Evolutionary conservation across 2,113 vertebrate genomes (phyloP).

Genomic region (Eidolon helvum): DNA sequence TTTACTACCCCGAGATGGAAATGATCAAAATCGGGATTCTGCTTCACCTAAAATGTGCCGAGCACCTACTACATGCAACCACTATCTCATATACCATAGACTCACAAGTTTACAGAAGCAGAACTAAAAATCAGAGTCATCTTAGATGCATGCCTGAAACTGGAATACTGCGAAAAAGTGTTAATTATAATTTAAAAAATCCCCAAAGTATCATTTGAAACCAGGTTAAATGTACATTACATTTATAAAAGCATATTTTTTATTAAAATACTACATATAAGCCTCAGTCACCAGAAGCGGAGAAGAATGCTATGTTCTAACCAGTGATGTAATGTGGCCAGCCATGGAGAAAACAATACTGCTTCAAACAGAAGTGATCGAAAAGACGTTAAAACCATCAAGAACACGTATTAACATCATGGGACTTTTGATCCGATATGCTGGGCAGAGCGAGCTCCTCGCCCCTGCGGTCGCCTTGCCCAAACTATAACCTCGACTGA

Average conservation of each 20-base stretch:
- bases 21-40: neutral
- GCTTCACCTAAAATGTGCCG: neutral
- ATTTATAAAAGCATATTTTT: neutral
- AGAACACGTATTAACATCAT: neutral
- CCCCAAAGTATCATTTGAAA: neutral
- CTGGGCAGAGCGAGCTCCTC: neutral
- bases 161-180: neutral
- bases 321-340: neutral
- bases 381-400: neutral
- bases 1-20: neutral
- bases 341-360: neutral
- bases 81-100: neutral
- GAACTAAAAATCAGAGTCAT: neutral
- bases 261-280: slow-evolving; percentile 8
- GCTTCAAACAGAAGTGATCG: neutral
- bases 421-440: neutral
- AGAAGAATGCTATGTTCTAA: neutral
- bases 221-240: neutral
- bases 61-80: neutral
- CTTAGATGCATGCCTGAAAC: neutral
- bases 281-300: neutral
- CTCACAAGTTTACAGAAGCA: neutral
- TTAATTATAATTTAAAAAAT: neutral
- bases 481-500: neutral
- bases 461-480: neutral